These are phyloP conservation scores for Ophioninae sp. DNA, from an alignment of 2,888 invertebrate genomes.

Conservation along the genomic window DNA sequence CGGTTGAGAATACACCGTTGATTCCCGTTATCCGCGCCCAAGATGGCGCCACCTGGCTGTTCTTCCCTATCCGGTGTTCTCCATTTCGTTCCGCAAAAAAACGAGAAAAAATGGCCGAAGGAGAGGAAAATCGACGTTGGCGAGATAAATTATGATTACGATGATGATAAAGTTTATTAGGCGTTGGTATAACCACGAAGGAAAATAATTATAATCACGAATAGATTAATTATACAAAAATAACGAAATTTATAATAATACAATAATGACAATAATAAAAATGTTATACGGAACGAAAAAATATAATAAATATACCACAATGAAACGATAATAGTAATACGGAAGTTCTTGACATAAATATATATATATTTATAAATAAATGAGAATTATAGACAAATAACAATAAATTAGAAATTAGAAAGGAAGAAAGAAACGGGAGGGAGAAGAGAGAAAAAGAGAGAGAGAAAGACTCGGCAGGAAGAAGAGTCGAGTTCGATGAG, in stretches of 20 bases:
- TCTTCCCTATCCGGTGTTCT: not conserved
- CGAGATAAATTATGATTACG: not conserved
- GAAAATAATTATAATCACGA: too few relatives aligned
- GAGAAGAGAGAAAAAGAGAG: not conserved
- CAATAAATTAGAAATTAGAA: not conserved
- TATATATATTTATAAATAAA: too few relatives aligned
- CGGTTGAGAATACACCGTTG: slow-evolving; percentile 57
- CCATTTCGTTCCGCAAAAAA: slow-evolving; percentile 1
- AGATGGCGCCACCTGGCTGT: slow-evolving; percentile 7
- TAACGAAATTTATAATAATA: too few relatives aligned
- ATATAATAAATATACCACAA: too few relatives aligned
- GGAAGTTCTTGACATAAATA: too few relatives aligned
- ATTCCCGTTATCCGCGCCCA: slow-evolving; percentile 53
- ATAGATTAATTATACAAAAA: too few relatives aligned
- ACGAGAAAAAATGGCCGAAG: slow-evolving; percentile 7
- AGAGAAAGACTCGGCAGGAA: not conserved
- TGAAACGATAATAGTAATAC: too few relatives aligned
- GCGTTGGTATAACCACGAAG: too few relatives aligned
- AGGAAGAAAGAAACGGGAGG: slow-evolving; percentile 9
- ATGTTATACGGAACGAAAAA: too few relatives aligned
- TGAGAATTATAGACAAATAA: not conserved
- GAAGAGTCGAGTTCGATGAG: slow-evolving; percentile 42
- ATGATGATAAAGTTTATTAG: too few relatives aligned
- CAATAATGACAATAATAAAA: too few relatives aligned
- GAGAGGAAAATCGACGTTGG: not conserved